Percentiles rank a stretch among this genome's conserved stretches.
phyloP scores from a whole-genome alignment of 2,113 vertebrate species.

The Pseudolaguvia tuberculata region DNA sequence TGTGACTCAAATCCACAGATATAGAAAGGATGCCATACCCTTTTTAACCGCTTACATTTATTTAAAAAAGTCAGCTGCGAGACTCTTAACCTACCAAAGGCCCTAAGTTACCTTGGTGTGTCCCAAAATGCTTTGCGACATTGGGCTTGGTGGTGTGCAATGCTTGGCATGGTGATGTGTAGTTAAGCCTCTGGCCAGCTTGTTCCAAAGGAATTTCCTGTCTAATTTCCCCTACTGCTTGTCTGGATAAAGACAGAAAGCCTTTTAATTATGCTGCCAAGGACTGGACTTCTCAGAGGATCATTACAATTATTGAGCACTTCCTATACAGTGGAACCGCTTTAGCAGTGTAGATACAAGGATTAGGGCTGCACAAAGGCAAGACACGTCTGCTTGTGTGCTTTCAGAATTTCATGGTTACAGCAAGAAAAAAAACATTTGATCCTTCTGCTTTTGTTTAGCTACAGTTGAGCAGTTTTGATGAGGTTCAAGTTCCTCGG shows the following conservation, averaged over 20 bases:
- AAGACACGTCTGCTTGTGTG: conserved; percentile 28
- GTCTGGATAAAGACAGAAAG: conserved; percentile 65
- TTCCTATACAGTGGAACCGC: conserved; percentile 70
- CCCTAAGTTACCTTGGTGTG: conserved; percentile 14
- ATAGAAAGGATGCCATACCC: neutral
- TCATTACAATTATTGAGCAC: conserved; percentile 75
- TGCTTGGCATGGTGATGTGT: conserved; percentile 66
- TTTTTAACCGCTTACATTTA: neutral
- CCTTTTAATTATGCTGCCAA: conserved; percentile 72
- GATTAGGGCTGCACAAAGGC: conserved; percentile 45
- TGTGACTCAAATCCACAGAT: neutral
- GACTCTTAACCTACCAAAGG: conserved; percentile 6
- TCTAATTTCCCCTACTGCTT: conserved; percentile 64
- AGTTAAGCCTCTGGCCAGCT: conserved; percentile 71
- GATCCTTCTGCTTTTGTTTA: conserved; percentile 4
- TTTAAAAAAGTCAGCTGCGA: neutral
- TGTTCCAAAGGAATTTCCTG: conserved; percentile 77
- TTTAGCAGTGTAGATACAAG: conserved; percentile 50
- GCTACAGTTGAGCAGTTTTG: neutral
- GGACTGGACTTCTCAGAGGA: conserved; percentile 67
- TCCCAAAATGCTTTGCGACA: conserved; percentile 48
- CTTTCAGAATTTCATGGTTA: conserved; percentile 17
- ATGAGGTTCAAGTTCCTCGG: neutral
- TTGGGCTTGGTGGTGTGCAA: conserved; percentile 45
- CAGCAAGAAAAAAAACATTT: conserved; percentile 25